Evolutionary conservation across 2,797 vertebrate genomes (phyloP).

Genomic region (Microctenopoma stevenorrisi): DNA sequence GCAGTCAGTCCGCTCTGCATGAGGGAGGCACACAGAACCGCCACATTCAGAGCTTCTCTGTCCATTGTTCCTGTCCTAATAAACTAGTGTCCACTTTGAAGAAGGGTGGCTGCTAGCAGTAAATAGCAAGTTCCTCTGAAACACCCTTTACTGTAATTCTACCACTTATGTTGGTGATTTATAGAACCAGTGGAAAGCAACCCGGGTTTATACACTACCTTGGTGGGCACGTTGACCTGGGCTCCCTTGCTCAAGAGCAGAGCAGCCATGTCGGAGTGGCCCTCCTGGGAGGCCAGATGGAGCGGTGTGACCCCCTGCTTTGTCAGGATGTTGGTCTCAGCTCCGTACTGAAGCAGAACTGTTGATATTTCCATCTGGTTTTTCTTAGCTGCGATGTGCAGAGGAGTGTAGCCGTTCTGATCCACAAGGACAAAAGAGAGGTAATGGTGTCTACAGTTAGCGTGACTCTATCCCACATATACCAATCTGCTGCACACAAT

Average conservation of each 20-base stretch:
- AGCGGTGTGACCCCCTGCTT: constrained; percentile 95
- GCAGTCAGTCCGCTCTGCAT: constrained; percentile 92
- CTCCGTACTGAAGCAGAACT: constrained; percentile 90
- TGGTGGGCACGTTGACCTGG: constrained; percentile 89
- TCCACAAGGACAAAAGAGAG: not conserved
- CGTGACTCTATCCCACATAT: no score
- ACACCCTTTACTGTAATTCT: no score
- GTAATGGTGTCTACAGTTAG: not conserved
- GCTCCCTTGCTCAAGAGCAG: constrained; percentile 91
- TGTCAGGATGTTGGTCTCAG: constrained; percentile 92
- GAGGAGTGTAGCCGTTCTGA: constrained; percentile 97
- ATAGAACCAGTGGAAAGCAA: not conserved
- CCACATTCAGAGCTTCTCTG: not conserved
- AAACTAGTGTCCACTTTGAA: not conserved
- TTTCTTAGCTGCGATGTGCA: constrained; percentile 98
- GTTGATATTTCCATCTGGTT: constrained; percentile 97
- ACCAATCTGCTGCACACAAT: not conserved
- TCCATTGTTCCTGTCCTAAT: not conserved
- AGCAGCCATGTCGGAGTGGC: constrained; percentile 90
- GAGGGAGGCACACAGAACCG: constrained; percentile 24
- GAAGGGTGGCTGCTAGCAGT: no score
- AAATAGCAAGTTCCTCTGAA: not conserved
- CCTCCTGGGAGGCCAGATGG: constrained; percentile 95
- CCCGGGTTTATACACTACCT: constrained; percentile 80
- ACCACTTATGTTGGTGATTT: no score